These are phyloP conservation scores for Plectropomus leopardus DNA, from an alignment of 2,113 vertebrate genomes.

Conservation along the genomic window DNA sequence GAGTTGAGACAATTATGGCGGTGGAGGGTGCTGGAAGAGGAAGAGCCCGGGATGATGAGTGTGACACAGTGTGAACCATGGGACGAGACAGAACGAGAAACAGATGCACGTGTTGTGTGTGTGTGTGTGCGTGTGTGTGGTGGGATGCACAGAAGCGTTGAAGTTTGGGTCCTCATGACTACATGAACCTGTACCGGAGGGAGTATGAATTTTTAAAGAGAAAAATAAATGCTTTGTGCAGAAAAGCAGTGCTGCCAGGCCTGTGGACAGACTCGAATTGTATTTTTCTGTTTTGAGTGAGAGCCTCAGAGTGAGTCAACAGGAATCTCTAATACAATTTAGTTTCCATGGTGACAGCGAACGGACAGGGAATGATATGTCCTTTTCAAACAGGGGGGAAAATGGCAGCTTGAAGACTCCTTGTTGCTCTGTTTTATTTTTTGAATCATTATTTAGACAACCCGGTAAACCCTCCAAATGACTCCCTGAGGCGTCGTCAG, in stretches of 20 bases:
- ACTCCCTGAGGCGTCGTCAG: slow-evolving; percentile 10
- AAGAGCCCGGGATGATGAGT: slow-evolving; percentile 63
- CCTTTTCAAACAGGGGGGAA: slow-evolving; percentile 69
- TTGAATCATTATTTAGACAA: slow-evolving; percentile 70
- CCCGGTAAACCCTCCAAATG: slow-evolving; percentile 47
- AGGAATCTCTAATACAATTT: slow-evolving; percentile 82
- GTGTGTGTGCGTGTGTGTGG: not conserved
- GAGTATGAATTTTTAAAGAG: not conserved
- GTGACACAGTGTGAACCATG: slow-evolving; percentile 63
- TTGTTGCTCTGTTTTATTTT: slow-evolving; percentile 66
- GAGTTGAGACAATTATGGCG: slow-evolving; percentile 70
- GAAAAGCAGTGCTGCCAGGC: slow-evolving; percentile 19
- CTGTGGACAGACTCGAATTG: slow-evolving; percentile 38
- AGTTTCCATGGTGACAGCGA: slow-evolving; percentile 85
- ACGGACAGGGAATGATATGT: slow-evolving; percentile 68
- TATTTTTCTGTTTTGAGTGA: slow-evolving; percentile 62
- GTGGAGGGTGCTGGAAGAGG: slow-evolving; percentile 69
- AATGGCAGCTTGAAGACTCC: slow-evolving; percentile 53
- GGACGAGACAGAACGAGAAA: slow-evolving; percentile 51
- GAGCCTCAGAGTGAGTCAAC: slow-evolving; percentile 75
- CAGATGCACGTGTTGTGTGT: slow-evolving; percentile 42
- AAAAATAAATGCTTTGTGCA: not conserved
- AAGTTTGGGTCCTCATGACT: slow-evolving; percentile 31
- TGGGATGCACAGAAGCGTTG: not conserved
- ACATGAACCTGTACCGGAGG: not conserved